Base-by-base conservation (phyloP, 30 jellyfish, hydroid and myxozoan species). In the Aurelia sp. region DNA sequence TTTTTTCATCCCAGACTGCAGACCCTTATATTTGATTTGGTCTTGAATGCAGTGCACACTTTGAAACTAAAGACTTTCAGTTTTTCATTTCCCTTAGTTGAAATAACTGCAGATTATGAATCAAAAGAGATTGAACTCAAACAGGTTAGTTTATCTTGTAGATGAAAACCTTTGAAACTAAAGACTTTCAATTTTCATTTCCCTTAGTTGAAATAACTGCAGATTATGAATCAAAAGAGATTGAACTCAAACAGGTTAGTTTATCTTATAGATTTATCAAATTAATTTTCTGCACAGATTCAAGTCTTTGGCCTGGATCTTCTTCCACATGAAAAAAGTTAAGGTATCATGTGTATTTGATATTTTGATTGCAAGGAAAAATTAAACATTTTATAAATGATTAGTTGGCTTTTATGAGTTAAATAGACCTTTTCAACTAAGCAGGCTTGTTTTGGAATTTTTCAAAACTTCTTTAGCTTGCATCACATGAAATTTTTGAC, bases 101-200 rank as follows among this genome's bases (percentile, higher is more conserved):
- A 81, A 50, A 11, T 90, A 57, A 81, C 89, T 71, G 97, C 97
- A 0, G 97, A 90, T 72, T 90, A 90, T 90, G 95, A 81, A 47
- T 81, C 90, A 52, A 72, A 48, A 65, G 94, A 90, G 65, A 64
- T 90, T 50, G 78, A 61, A 21, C 38, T 90, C 24, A 90, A 74
- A 51, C 97, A 90, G 94, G 97, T 81, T 76, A 27, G 60, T 31
- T 70, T 13, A 1, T 30, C 57, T 48, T 71, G 35, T 41, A 8
- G 10, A 41, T 41, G 52, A 44, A 7, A 2, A 44, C 15, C 2
- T 30, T 30, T 18, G 12, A 35, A 9, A 61, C 3, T 30, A 44
- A 27, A 17, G 50, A 8, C 74, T 21, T 52, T 5, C 2, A 21
- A 62, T 13, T 74, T 16, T 80, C 18, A 53, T 60, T 52, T 72